phyloP scores from a whole-genome alignment of 1,140 invertebrate genomes.

The Anadara kagoshimensis region DNA sequence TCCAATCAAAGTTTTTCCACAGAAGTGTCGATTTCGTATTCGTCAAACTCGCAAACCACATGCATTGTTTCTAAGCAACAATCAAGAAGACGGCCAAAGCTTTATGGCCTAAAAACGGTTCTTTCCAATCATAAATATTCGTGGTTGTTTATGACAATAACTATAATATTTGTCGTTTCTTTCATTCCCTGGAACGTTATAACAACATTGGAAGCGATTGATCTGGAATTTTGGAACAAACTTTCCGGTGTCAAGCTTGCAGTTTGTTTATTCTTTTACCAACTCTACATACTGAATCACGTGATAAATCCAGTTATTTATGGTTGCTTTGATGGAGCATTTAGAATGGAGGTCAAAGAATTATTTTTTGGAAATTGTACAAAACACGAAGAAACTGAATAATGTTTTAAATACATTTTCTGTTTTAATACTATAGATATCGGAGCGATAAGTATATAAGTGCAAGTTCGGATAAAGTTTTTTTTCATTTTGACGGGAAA shows the following conservation, averaged over 20 bases:
- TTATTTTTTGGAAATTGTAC: too few species aligned
- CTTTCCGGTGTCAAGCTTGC: not conserved
- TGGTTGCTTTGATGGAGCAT: constrained; percentile 18
- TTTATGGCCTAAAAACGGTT: not conserved
- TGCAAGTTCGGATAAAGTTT: too few species aligned
- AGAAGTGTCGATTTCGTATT: not conserved
- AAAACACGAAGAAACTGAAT: too few species aligned
- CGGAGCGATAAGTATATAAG: too few species aligned
- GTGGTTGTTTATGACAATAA: constrained; percentile 8
- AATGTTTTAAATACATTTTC: too few species aligned
- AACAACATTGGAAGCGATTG: not conserved
- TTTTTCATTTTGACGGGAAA: too few species aligned
- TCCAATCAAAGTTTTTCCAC: not conserved
- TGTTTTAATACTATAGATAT: too few species aligned
- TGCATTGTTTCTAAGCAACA: not conserved
- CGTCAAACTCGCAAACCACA: not conserved
- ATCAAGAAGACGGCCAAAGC: not conserved
- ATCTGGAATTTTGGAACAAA: not conserved
- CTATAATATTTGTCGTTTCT: constrained; percentile 3
- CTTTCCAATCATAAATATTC: constrained; percentile 4
- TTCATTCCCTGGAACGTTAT: constrained; percentile 4
- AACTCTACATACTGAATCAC: constrained; percentile 16
- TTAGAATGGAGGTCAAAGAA: constrained; percentile 14
- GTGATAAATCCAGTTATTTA: constrained; percentile 26
- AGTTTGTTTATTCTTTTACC: not conserved